Percentiles rank a stretch among this genome's conserved stretches.
Evolutionary conservation across 2,113 vertebrate species (phyloP).

Genomic region (Sprattus sprattus): DNA sequence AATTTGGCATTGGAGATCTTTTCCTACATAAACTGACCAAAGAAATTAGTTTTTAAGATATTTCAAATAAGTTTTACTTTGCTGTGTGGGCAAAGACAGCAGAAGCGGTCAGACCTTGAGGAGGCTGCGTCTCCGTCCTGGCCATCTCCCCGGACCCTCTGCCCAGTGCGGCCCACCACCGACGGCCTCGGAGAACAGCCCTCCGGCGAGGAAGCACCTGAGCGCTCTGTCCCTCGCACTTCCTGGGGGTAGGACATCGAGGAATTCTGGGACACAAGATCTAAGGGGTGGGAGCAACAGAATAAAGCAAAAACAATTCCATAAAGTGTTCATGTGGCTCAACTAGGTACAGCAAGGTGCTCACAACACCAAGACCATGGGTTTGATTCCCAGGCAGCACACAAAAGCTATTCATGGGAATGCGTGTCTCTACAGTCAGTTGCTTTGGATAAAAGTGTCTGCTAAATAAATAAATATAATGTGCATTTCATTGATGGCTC

Average conservation of each 20-base stretch:
- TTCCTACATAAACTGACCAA: neutral
- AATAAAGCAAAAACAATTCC: neutral
- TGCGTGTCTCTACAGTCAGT: neutral
- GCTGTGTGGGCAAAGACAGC: neutral
- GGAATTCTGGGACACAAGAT: constrained; percentile 87
- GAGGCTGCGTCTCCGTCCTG: constrained; percentile 91
- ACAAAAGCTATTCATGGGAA: neutral
- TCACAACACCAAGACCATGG: neutral
- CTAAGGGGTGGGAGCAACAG: constrained; percentile 57
- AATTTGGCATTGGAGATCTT: neutral
- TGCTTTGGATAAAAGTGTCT: neutral
- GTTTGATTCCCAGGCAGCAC: neutral
- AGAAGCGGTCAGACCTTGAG: constrained; percentile 74
- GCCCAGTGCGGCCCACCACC: constrained; percentile 84
- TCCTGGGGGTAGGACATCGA: constrained; percentile 85
- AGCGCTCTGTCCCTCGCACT: constrained; percentile 68
- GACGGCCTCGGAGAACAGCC: constrained; percentile 88
- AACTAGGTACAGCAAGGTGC: no score
- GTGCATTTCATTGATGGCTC: no score
- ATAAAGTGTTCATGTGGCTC: neutral
- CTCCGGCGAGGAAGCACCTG: constrained; percentile 80
- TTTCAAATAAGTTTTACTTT: neutral
- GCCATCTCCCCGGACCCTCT: constrained; percentile 89
- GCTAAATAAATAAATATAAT: neutral
- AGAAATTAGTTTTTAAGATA: neutral